Evolutionary conservation across 2,113 vertebrate genomes (phyloP).

Genomic region (Muntiacus reevesi): DNA sequence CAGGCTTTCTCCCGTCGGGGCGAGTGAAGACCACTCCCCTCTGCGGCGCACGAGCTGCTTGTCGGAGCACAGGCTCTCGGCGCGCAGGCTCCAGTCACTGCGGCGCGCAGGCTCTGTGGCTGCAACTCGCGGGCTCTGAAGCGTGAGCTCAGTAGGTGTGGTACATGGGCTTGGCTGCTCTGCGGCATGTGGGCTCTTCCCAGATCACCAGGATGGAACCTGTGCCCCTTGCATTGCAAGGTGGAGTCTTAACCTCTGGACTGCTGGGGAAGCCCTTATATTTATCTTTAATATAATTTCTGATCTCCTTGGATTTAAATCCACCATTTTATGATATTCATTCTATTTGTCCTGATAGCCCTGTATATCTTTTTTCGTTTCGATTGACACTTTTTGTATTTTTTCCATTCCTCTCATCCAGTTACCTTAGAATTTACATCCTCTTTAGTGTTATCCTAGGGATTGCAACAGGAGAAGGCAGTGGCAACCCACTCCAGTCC

Average conservation of each 20-base stretch:
- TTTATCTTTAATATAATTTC: not conserved
- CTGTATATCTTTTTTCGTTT: not conserved
- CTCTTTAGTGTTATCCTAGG: not conserved
- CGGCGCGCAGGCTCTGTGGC: fast-evolving
- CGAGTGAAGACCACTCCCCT: not conserved
- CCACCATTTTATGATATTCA: not conserved
- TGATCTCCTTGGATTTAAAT: slow-evolving; percentile 15
- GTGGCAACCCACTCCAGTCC: too few species aligned
- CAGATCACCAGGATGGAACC: not conserved
- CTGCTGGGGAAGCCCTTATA: not conserved
- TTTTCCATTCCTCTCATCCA: not conserved
- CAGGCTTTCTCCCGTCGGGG: not conserved
- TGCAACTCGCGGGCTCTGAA: not conserved
- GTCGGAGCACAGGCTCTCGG: not conserved
- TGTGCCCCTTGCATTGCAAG: not conserved
- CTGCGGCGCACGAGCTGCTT: not conserved
- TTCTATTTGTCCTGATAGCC: not conserved
- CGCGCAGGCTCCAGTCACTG: fast-evolving
- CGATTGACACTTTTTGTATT: not conserved
- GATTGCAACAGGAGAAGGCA: not conserved
- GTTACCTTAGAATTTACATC: not conserved
- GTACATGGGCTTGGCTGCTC: not conserved
- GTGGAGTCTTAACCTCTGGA: not conserved
- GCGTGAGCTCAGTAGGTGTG: not conserved
- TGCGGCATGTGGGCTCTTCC: not conserved